Evolutionary conservation across 1,140 invertebrate species (phyloP).

Genomic region (Pemphigus obesinymphae): DNA sequence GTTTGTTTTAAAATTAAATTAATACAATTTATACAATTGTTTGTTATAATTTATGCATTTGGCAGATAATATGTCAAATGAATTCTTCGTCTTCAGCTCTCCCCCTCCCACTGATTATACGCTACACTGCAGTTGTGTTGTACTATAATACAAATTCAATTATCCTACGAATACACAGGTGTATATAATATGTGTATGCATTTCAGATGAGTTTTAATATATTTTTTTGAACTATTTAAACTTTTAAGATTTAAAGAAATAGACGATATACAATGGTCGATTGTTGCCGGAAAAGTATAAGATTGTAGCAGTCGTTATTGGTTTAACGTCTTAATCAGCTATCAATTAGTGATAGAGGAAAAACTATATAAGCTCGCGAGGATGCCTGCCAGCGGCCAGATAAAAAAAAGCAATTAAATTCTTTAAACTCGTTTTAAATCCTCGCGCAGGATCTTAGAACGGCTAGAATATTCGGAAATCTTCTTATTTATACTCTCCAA

Average conservation of each 20-base stretch:
- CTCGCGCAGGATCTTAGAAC: no score
- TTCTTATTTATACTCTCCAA: no score
- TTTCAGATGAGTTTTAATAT: neutral
- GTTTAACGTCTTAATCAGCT: neutral
- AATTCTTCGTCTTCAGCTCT: neutral
- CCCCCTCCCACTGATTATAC: no score
- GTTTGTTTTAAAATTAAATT: neutral
- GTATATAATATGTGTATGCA: no score
- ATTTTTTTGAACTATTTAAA: neutral
- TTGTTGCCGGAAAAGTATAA: neutral
- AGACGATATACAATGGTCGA: neutral
- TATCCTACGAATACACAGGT: no score
- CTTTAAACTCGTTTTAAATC: neutral
- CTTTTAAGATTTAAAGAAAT: neutral
- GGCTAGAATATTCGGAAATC: neutral
- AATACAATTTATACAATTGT: no score
- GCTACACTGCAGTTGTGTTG: neutral
- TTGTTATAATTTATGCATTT: no score
- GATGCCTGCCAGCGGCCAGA: slow-evolving; percentile 5
- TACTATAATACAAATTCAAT: slow-evolving; percentile 3
- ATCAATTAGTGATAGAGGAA: neutral
- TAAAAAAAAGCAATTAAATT: neutral
- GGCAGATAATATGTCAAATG: neutral
- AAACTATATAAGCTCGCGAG: neutral
- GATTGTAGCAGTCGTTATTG: no score